phyloP scores from a whole-genome alignment of 2,113 vertebrate genomes.

The Salvelinus fontinalis region DNA sequence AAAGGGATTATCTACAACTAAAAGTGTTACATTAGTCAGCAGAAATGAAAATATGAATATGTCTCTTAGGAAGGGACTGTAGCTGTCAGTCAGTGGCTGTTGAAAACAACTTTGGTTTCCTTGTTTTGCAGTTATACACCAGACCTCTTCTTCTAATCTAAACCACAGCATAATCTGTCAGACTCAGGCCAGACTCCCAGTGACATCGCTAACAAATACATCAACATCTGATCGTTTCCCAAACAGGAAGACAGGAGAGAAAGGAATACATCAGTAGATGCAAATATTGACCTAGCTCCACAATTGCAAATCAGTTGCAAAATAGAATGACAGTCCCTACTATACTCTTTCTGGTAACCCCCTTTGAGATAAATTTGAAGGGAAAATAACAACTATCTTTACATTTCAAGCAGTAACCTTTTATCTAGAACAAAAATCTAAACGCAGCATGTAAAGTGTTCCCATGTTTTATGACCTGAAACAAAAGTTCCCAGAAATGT shows the following conservation, averaged over 20 bases:
- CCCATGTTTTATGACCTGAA: too few relatives aligned
- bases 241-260: slow-evolving; percentile 51
- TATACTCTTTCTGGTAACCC: slow-evolving; percentile 42
- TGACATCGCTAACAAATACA: slow-evolving; percentile 58
- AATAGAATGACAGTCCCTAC: slow-evolving; percentile 59
- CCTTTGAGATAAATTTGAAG: slow-evolving; percentile 20
- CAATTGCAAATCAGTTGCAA: slow-evolving; percentile 56
- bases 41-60: slow-evolving; percentile 39
- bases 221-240: slow-evolving; percentile 65
- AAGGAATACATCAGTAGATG: slow-evolving; percentile 64
- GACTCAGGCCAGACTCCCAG: slow-evolving; percentile 18
- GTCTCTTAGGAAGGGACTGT: slow-evolving; percentile 7
- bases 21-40: slow-evolving; percentile 45
- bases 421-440: background rate
- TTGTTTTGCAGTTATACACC: slow-evolving; percentile 24
- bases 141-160: background rate
- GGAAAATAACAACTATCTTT: background rate
- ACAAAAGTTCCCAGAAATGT: too few relatives aligned
- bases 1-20: slow-evolving; percentile 19
- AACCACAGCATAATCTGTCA: slow-evolving; percentile 16
- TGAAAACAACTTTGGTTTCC: slow-evolving; percentile 28
- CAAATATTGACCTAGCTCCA: slow-evolving; percentile 68
- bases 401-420: background rate
- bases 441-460: too few relatives aligned
- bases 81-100: slow-evolving; percentile 11